Conservation (phyloP, 2,113 vertebrate species). For the Leiothrix lutea region DNA sequence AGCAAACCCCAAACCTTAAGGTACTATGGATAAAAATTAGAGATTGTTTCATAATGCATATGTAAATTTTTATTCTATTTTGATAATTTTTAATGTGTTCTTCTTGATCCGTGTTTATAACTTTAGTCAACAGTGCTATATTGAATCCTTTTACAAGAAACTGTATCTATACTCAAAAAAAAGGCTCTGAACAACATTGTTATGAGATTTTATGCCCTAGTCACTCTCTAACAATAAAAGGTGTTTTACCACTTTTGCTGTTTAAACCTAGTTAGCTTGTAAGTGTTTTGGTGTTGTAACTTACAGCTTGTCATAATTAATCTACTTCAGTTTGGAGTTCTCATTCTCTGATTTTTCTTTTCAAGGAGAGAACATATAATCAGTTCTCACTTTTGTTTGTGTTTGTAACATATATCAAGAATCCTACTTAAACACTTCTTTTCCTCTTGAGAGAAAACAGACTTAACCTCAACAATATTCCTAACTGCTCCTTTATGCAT, state of each 20-base stretch:
- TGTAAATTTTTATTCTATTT: background rate
- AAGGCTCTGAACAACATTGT: background rate
- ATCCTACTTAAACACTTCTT: background rate
- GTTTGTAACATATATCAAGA: background rate
- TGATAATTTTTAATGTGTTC: background rate
- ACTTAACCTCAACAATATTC: background rate
- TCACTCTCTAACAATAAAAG: background rate
- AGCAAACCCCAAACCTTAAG: background rate
- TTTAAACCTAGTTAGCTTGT: background rate
- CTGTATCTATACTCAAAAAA: background rate
- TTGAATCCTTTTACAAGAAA: background rate
- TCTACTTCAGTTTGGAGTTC: background rate
- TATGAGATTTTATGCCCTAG: background rate
- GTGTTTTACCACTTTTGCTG: background rate
- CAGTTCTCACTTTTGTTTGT: background rate
- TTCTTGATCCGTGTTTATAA: background rate
- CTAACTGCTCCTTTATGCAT: background rate
- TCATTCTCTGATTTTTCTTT: background rate
- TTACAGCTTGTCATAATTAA: background rate
- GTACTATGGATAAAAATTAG: background rate
- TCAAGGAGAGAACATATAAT: background rate
- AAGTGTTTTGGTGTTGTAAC: background rate
- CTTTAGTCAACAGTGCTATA: background rate
- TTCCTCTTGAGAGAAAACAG: background rate
- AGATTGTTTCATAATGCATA: background rate